Evolutionary conservation across 2,888 invertebrate species (phyloP), one percentile per base, ranked within the genome.

Genomic region (Epirrhoe tristata): DNA sequence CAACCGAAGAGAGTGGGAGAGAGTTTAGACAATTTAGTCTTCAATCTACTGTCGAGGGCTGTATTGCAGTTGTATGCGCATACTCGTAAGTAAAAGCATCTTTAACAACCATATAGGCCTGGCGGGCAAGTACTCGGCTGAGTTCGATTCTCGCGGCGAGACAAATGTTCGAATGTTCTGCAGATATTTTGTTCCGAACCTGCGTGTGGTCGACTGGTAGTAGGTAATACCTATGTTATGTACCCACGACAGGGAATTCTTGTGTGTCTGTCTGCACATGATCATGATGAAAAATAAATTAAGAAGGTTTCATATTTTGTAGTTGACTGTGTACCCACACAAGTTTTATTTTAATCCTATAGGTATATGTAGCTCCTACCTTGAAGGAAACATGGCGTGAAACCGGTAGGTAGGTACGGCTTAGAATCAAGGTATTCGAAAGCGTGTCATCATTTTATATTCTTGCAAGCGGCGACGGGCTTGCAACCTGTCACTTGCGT

Each of bases 1-100:
- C 97, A 97, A 79, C 95, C 96, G 74, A 94, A 95, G 0, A 88
- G 89, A n/a, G 82, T 88, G 6, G 88, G 89, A 48, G 95, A 95
- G 90, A 82, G 84, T 32, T 81, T 89, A 48, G 91, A 94, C 83
- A 86, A 93, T 55, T 81, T 87, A 58, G 90, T 83, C 34, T 94
- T 93, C 64, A 94, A 95, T 81, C 91, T 95, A 77, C 85, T 94
- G 66, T 87, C 93, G 43, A 91, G 97, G 79, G 96, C 95, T 14
- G 87, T 96, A 12, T 85, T 96, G 58, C 95, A 97, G 81, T 84
- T 94, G 17, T 95, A 95, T 75, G 94, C 95, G 3, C 77, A 81
- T 36, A 82, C 88, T 83, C 93, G 96, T 96, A 89, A 91, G 93
- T 48, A 14, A 14, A 24, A 24, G 24, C 24, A 24, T 24, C 1